A percentile compares a stretch with the other conserved stretches of the same genome.
phyloP scores from a whole-genome alignment of 2,888 invertebrate species.

The Cantharis lateralis region DNA sequence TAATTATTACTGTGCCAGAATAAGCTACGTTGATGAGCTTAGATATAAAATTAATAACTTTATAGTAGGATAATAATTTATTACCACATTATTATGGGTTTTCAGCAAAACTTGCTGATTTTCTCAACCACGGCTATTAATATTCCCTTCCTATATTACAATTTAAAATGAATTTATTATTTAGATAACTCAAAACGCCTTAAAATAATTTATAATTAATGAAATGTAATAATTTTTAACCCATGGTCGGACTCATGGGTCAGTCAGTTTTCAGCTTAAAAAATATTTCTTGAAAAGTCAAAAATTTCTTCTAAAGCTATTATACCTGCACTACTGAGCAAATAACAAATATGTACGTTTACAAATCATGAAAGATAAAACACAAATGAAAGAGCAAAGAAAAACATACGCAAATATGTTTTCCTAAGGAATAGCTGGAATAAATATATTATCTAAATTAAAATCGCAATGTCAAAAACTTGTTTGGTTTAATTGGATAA shows the following conservation, averaged over 20 bases:
- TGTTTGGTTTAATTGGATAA: not conserved
- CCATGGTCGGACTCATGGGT: too few relatives aligned
- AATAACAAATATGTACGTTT: not conserved
- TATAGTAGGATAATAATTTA: constrained; percentile 47
- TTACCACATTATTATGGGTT: constrained; percentile 36
- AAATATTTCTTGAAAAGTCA: too few relatives aligned
- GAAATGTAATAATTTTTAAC: not conserved
- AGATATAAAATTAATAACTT: constrained; percentile 48
- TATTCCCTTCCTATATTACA: not conserved
- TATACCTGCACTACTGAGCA: not conserved
- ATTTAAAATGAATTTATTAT: not conserved
- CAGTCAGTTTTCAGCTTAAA: too few relatives aligned
- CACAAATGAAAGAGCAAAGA: not conserved
- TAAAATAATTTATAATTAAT: not conserved
- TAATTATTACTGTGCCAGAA: not conserved
- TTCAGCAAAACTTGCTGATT: constrained; percentile 22
- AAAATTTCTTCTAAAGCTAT: too few relatives aligned
- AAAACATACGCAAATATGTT: not conserved
- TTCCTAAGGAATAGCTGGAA: not conserved
- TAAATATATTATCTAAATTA: not conserved
- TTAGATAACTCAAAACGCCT: not conserved
- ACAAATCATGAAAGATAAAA: not conserved
- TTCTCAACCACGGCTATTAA: constrained; percentile 19
- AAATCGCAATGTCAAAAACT: not conserved
- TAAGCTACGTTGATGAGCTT: constrained; percentile 41